A percentile compares a stretch with the other conserved stretches of the same genome.
These are phyloP conservation scores for Phylloscopus whistleri DNA, from an alignment of 2,113 vertebrate species.

Conservation along the genomic window DNA sequence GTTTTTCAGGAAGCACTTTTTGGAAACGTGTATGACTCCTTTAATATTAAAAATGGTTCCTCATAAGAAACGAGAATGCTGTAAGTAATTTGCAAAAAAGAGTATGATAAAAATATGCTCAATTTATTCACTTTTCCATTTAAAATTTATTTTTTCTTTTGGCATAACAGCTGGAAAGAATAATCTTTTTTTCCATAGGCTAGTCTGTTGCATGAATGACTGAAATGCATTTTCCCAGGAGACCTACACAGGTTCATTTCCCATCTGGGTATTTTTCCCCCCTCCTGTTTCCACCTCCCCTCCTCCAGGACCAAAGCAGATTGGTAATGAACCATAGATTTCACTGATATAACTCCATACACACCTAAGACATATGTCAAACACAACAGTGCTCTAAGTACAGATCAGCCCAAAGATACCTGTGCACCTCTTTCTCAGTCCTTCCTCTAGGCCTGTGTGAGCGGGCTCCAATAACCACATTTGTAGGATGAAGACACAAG, in stretches of 20 bases:
- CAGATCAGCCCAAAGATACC: not conserved
- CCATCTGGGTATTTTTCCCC: not conserved
- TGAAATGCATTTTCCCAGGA: slow-evolving; percentile 30
- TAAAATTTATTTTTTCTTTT: not conserved
- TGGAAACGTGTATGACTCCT: not conserved
- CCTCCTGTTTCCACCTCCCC: not conserved
- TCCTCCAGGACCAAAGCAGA: not conserved
- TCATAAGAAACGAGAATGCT: not conserved
- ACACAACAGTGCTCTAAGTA: not conserved
- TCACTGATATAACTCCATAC: not conserved
- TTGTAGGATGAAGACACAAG: not conserved
- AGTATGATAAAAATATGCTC: slow-evolving; percentile 7
- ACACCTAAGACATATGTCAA: not conserved
- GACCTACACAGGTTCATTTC: slow-evolving; percentile 33
- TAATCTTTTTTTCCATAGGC: not conserved
- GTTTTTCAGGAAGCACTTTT: slow-evolving; percentile 53
- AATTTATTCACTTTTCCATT: not conserved
- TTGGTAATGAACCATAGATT: not conserved
- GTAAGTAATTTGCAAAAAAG: slow-evolving; percentile 7
- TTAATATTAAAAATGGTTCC: slow-evolving; percentile 17
- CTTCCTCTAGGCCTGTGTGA: not conserved
- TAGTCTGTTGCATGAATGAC: slow-evolving; percentile 4
- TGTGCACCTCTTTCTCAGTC: not conserved
- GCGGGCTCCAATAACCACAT: not conserved
- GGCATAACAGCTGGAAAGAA: slow-evolving; percentile 32